Evolutionary conservation across 2,113 vertebrate genomes (phyloP), one percentile per base, ranked within the genome.

Genomic region (Xiphophorus hellerii): DNA sequence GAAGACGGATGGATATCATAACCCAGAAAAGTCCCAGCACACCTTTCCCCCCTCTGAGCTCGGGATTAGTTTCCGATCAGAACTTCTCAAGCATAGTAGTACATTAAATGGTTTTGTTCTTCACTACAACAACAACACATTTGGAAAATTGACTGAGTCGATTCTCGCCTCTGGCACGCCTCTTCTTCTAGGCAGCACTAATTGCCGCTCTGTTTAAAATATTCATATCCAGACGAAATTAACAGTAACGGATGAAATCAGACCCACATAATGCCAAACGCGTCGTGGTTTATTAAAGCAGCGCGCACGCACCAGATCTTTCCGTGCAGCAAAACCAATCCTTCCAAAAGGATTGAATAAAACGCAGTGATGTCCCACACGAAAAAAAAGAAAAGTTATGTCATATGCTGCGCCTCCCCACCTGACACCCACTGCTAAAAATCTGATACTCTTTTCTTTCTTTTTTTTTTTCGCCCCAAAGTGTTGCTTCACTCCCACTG

Each of bases 401-500:
- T 37, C 6, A 14, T 48, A 48, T 39, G 22, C 8, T n/a, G 22
- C 15, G 1, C 51, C 51, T 9, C 51, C 51, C 17, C 51, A 58
- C 20, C 20, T 25, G 51, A 58, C 51, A 58, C 44, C 44, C 44
- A 48, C 51, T 25, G 25, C 22, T n/a, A n/a, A 58, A 58, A 30
- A 28, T 29, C 35, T 25, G 44, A 48, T 48, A 48, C 44, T 28
- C 12, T 28, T 44, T 14, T 20, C 44, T 28, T 15, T 28, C 33
- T n/a, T n/a, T 37, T 13, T 28, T 12, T 14, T 37, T 37, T 37
- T 37, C 2, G 35, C 22, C 25, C 22, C 35, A n/a, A 42, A 62
- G 64, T 39, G 25, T 61, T 10, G 65, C 39, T 60, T 11, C 13
- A 8, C 37, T 78, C 64, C 64, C 69, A 28, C 74, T 54, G 72